Evolutionary conservation across 1,140 invertebrate species (phyloP).

Genomic region (Pachyrhynchus sulphureomaculatus): DNA sequence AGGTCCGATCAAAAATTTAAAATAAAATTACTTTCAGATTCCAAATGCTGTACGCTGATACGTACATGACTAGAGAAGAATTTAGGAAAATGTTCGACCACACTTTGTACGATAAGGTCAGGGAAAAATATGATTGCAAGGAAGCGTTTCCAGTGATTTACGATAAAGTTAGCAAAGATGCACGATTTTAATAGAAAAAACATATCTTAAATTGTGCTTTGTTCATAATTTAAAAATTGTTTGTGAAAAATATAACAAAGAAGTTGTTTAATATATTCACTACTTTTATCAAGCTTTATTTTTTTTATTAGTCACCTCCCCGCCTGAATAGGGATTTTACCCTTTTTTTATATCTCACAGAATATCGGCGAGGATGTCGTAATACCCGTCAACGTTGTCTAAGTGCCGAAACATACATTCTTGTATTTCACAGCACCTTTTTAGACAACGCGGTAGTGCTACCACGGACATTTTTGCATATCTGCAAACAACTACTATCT

Average conservation of each 20-base stretch:
- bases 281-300: too few relatives aligned
- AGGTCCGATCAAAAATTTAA: neutral
- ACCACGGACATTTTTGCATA: too few relatives aligned
- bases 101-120: conserved; percentile 70
- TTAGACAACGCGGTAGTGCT: too few relatives aligned
- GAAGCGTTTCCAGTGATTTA: conserved; percentile 82
- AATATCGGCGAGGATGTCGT: too few relatives aligned
- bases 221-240: too few relatives aligned
- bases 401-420: too few relatives aligned
- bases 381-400: too few relatives aligned
- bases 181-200: conserved; percentile 49
- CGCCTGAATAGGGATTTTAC: too few relatives aligned
- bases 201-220: neutral
- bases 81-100: conserved; percentile 86
- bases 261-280: neutral
- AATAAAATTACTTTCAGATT: conserved; percentile 51
- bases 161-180: conserved; percentile 73
- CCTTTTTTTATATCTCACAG: too few relatives aligned
- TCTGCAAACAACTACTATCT: too few relatives aligned
- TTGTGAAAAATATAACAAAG: neutral
- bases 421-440: too few relatives aligned
- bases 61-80: conserved; percentile 72
- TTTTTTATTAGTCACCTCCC: too few relatives aligned
- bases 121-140: conserved; percentile 60
- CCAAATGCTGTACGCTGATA: conserved; percentile 87